Evolutionary conservation across 1,140 invertebrate genomes (phyloP).

Genomic region (Amphibalanus amphitrite): DNA sequence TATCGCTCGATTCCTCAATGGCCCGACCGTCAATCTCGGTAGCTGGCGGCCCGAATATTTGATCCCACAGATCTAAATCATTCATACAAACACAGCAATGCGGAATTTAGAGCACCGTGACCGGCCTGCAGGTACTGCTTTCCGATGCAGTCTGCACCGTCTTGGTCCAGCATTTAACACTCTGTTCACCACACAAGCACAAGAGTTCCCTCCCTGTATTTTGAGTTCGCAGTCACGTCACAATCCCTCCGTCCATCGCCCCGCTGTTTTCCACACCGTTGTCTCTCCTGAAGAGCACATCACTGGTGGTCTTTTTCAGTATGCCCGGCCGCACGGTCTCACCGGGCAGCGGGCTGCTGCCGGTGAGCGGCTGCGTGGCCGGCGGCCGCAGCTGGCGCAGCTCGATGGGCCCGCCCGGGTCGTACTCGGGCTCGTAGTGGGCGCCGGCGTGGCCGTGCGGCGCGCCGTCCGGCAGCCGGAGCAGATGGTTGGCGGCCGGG

Average conservation of each 20-base stretch:
- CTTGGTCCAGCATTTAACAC: too few relatives aligned
- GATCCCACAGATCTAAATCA: too few relatives aligned
- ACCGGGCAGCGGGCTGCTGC: background rate
- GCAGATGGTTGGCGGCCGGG: background rate
- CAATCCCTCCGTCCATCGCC: background rate
- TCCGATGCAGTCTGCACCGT: too few relatives aligned
- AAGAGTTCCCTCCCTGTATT: too few relatives aligned
- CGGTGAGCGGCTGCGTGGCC: background rate
- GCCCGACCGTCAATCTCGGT: too few relatives aligned
- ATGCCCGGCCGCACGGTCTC: background rate
- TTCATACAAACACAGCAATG: too few relatives aligned
- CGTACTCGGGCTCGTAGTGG: background rate
- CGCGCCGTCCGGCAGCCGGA: background rate
- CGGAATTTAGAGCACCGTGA: too few relatives aligned
- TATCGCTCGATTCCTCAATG: too few relatives aligned
- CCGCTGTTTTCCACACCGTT: background rate
- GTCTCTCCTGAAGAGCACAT: background rate
- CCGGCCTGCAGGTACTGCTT: too few relatives aligned
- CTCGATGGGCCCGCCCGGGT: background rate
- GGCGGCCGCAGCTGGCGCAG: background rate
- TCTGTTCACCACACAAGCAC: too few relatives aligned
- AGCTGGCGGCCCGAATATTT: too few relatives aligned
- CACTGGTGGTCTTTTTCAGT: background rate
- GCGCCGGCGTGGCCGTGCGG: background rate
- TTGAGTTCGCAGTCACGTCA: too few relatives aligned